These are phyloP conservation scores for Venusia cambrica DNA, from an alignment of 2,888 invertebrate genomes.

Conservation along the genomic window DNA sequence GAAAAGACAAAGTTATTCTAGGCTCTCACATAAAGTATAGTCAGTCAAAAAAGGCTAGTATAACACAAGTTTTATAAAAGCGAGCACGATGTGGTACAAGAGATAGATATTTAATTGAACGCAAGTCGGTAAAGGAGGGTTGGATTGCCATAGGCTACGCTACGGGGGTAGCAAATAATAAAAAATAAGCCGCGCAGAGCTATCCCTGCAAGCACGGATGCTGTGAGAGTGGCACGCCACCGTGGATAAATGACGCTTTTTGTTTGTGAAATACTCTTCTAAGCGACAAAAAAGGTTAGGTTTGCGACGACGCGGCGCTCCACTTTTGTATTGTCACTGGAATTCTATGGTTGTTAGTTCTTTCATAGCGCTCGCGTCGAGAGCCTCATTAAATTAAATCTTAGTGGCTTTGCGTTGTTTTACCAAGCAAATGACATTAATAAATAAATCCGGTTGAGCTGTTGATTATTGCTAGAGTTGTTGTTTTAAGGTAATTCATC, in stretches of 20 bases:
- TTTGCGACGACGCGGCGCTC: slow-evolving; percentile 64
- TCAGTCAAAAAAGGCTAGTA: too few relatives aligned
- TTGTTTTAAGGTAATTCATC: too few relatives aligned
- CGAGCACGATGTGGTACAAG: slow-evolving; percentile 67
- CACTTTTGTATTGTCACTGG: slow-evolving; percentile 72
- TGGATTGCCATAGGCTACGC: slow-evolving; percentile 45
- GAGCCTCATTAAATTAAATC: slow-evolving; percentile 70
- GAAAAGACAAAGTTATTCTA: too few relatives aligned
- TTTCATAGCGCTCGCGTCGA: slow-evolving; percentile 50
- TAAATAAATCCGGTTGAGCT: too few relatives aligned
- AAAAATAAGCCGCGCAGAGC: slow-evolving; percentile 64
- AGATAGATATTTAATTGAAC: slow-evolving; percentile 79
- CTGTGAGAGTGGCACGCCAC: slow-evolving; percentile 80
- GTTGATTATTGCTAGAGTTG: too few relatives aligned
- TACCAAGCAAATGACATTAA: slow-evolving; percentile 24
- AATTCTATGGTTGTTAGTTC: slow-evolving; percentile 74
- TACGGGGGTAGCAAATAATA: slow-evolving; percentile 65
- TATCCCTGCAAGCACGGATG: slow-evolving; percentile 75
- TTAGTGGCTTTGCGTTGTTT: slow-evolving; percentile 40
- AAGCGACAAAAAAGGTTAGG: too few relatives aligned
- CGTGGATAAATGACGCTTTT: slow-evolving; percentile 78
- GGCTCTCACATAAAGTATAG: too few relatives aligned
- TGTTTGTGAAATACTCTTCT: slow-evolving; percentile 75
- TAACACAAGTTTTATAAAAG: slow-evolving; percentile 73
- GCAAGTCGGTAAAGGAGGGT: slow-evolving; percentile 55